phyloP scores from a whole-genome alignment of 1,140 invertebrate genomes.

The Lasioglossum baleicum region DNA sequence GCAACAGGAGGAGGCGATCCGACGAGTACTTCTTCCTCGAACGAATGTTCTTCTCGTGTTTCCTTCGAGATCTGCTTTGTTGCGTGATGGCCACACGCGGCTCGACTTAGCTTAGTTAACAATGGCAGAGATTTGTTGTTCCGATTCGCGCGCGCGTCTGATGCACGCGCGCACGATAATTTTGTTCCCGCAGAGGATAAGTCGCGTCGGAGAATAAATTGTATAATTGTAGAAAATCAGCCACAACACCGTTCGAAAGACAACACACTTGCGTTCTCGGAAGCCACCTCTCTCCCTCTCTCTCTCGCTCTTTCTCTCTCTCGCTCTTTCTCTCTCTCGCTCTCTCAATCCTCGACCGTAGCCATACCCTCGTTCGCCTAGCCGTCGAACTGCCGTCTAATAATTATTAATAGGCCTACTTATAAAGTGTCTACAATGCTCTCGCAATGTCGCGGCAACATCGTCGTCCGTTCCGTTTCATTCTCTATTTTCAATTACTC shows the following conservation, averaged over 20 bases:
- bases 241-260: slow-evolving; percentile 11
- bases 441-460: slow-evolving; percentile 70
- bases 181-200: slow-evolving; percentile 74
- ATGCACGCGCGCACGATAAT: background rate
- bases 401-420: slow-evolving; percentile 77
- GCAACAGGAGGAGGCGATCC: slow-evolving; percentile 40
- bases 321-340: too few species aligned
- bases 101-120: slow-evolving; percentile 75
- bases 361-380: slow-evolving; percentile 44
- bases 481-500: background rate
- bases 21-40: slow-evolving; percentile 74
- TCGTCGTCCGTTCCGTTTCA: slow-evolving; percentile 59
- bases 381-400: slow-evolving; percentile 68
- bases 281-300: too few species aligned
- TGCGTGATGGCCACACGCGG: slow-evolving; percentile 57
- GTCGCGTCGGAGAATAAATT: background rate
- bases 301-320: too few species aligned
- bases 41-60: slow-evolving; percentile 42
- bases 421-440: slow-evolving; percentile 73
- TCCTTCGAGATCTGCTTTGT: slow-evolving; percentile 30
- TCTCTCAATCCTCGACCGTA: slow-evolving; percentile 47
- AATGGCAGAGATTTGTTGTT: slow-evolving; percentile 69
- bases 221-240: background rate
- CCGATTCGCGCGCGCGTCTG: slow-evolving; percentile 12
- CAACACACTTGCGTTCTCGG: background rate